Conservation (phyloP, 2,888 invertebrate species). For the Minunthozetes semirufus region DNA sequence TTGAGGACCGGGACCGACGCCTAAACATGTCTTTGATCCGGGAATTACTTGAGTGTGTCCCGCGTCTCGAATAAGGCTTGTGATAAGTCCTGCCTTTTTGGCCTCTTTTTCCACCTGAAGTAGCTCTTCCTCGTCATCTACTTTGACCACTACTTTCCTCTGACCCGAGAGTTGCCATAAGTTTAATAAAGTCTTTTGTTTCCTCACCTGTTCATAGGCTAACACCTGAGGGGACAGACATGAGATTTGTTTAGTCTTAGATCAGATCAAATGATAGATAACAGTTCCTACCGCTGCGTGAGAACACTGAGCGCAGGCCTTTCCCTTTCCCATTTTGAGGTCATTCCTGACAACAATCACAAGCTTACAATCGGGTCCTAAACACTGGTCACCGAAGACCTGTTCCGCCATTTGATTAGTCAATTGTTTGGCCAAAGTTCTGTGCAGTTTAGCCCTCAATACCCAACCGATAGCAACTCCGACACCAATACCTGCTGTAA, state of each 20-base stretch:
- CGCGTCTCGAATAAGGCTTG: conserved; percentile 75
- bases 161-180: conserved; percentile 68
- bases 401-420: conserved; percentile 4
- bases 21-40: conserved; percentile 81
- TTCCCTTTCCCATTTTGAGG: conserved; percentile 89
- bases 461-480: conserved; percentile 20
- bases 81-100: conserved; percentile 61
- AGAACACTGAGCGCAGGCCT: conserved; percentile 81
- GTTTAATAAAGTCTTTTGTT: conserved; percentile 58
- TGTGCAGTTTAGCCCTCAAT: conserved; percentile 10
- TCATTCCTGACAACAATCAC: conserved; percentile 80
- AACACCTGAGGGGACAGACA: conserved; percentile 51
- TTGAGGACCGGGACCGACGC: conserved; percentile 69
- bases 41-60: conserved; percentile 86
- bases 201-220: conserved; percentile 65
- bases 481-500: conserved; percentile 31
- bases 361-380: conserved; percentile 57
- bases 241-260: conserved; percentile 45
- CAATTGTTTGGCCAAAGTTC: conserved; percentile 16
- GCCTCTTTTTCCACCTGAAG: conserved; percentile 63
- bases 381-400: background rate
- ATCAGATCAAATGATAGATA: background rate
- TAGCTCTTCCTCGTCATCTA: conserved; percentile 67
- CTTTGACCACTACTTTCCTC: conserved; percentile 77
- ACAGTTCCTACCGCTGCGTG: conserved; percentile 67